Evolutionary conservation across 2,888 invertebrate genomes (phyloP).

Genomic region (Agelastica alni): DNA sequence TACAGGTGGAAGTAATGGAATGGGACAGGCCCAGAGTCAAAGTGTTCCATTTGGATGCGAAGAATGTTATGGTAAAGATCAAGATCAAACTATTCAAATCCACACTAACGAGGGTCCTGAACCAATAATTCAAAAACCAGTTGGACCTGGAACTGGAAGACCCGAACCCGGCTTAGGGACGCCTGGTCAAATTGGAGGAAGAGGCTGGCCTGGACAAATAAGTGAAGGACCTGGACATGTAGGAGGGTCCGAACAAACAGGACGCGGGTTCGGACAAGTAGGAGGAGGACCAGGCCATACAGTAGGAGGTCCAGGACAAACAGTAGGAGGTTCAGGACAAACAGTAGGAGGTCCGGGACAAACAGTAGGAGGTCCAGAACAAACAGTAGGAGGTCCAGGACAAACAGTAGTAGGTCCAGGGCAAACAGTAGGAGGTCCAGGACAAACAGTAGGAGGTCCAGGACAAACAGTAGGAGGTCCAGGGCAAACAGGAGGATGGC

Average conservation of each 20-base stretch:
- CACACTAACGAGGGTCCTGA: conserved; percentile 22
- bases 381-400: conserved; percentile 17
- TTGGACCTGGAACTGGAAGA: conserved; percentile 9
- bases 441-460: conserved; percentile 9
- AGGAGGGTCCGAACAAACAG: conserved; percentile 22
- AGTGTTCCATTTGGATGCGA: conserved; percentile 72
- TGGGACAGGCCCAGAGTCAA: conserved; percentile 90
- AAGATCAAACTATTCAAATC: conserved; percentile 42
- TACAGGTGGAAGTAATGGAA: conserved; percentile 77
- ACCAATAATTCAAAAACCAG: conserved; percentile 18
- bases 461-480: conserved; percentile 19
- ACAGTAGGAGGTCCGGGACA: background rate
- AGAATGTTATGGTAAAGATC: conserved; percentile 60
- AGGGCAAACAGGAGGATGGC: conserved; percentile 21
- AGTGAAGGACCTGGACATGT: conserved; percentile 30
- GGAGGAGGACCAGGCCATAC: conserved; percentile 22
- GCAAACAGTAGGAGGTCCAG: conserved; percentile 21
- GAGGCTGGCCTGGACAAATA: conserved; percentile 20
- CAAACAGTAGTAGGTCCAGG: conserved; percentile 23
- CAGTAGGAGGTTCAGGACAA: background rate
- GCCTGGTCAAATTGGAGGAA: conserved; percentile 23
- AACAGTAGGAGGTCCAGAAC: conserved; percentile 8
- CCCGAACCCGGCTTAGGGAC: too few species aligned
- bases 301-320: conserved; percentile 11
- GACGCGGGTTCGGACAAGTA: conserved; percentile 1